phyloP scores from a whole-genome alignment of 2,113 vertebrate species.

The Fregetta grallaria region DNA sequence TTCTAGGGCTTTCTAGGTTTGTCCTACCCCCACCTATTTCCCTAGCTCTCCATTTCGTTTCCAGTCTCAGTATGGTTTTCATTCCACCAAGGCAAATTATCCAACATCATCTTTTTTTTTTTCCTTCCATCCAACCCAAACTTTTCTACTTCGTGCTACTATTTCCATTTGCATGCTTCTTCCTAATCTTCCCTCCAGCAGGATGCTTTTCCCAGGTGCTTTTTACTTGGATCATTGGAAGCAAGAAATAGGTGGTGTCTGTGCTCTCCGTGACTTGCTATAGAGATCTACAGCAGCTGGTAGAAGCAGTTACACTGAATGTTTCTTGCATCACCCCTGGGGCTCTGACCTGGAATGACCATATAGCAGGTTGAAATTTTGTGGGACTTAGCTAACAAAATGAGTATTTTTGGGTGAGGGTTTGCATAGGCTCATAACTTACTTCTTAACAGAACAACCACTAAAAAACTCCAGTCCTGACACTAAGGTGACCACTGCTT shows the following conservation, averaged over 20 bases:
- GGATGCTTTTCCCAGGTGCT: not conserved
- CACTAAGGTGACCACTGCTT: not conserved
- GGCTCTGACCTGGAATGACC: not conserved
- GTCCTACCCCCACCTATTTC: not conserved
- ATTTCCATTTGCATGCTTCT: not conserved
- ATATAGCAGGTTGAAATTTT: not conserved
- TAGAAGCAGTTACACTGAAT: not conserved
- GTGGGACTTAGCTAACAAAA: not conserved
- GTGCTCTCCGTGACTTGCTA: not conserved
- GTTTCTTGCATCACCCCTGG: not conserved
- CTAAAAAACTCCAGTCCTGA: not conserved
- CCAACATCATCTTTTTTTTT: not conserved
- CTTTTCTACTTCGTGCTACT: not conserved
- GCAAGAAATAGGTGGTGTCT: not conserved
- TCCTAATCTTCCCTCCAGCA: not conserved
- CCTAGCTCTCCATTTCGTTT: not conserved
- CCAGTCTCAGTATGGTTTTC: not conserved
- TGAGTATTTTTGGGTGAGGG: not conserved
- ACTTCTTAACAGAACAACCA: not conserved
- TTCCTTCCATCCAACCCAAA: not conserved
- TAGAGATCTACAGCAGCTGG: not conserved
- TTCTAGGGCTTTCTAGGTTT: not conserved
- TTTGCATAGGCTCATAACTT: not conserved
- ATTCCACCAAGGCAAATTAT: not conserved
- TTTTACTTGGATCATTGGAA: not conserved